Evolutionary conservation across 2,888 invertebrate genomes (phyloP).

Genomic region (Microchrysa polita): DNA sequence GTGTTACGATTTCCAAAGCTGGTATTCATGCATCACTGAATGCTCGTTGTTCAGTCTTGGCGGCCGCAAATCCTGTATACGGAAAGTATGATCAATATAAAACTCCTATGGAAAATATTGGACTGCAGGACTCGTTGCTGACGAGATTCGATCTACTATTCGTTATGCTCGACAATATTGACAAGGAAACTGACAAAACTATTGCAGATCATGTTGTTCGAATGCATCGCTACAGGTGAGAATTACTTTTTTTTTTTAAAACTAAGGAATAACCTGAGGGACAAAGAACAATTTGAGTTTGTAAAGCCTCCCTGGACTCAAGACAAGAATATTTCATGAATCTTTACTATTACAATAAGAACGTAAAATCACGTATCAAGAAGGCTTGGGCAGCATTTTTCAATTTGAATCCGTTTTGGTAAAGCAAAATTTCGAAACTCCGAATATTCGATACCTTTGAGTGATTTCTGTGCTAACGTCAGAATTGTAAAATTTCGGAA

Average conservation of each 20-base stretch:
- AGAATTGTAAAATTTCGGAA: too few relatives aligned
- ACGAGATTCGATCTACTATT: constrained; percentile 99
- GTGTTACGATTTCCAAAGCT: constrained; percentile 97
- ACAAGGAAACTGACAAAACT: constrained; percentile 87
- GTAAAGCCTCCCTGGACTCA: too few relatives aligned
- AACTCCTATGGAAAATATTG: constrained; percentile 99
- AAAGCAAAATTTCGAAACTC: too few relatives aligned
- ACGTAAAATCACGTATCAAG: too few relatives aligned
- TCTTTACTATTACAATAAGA: too few relatives aligned
- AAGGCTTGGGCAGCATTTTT: too few relatives aligned
- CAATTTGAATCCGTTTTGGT: too few relatives aligned
- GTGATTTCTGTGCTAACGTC: too few relatives aligned
- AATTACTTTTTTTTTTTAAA: not conserved
- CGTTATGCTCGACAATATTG: constrained; percentile 93
- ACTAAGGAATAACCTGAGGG: too few relatives aligned
- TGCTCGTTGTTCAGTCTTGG: constrained; percentile 96
- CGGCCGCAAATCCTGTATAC: constrained; percentile 99
- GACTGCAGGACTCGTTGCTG: constrained; percentile 94
- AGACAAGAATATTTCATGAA: too few relatives aligned
- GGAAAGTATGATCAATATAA: constrained; percentile 99
- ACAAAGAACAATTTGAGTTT: too few relatives aligned
- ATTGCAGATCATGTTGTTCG: constrained; percentile 97
- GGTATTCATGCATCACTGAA: constrained; percentile 98
- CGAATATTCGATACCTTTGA: too few relatives aligned
- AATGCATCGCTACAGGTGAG: constrained; percentile 93